Conservation (phyloP, 1,140 invertebrate species). For the Bombus haemorrhoidalis region DNA sequence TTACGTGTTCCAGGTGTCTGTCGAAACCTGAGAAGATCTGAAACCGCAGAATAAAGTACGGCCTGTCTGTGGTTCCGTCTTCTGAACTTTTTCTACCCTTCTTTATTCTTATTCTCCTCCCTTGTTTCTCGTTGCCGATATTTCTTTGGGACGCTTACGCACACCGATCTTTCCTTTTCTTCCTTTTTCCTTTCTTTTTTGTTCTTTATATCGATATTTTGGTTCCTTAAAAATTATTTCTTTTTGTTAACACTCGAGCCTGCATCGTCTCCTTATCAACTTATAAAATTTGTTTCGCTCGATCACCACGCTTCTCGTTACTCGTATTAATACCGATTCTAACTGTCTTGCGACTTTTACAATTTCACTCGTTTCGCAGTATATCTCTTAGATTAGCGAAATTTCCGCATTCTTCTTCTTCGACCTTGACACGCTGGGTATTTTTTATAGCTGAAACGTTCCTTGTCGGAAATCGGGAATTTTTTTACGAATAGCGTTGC, state of each 20-base stretch:
- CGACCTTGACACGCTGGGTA: not conserved
- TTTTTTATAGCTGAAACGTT: not conserved
- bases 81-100: not conserved
- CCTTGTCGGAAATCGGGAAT: constrained; percentile 28
- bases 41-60: not conserved
- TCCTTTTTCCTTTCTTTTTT: no score
- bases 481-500: constrained; percentile 47
- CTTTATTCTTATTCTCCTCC: not conserved
- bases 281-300: not conserved
- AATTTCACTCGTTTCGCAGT: no score
- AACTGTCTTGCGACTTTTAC: no score
- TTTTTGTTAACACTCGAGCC: not conserved
- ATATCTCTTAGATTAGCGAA: no score
- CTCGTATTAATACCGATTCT: no score
- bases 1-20: not conserved
- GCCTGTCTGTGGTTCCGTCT: not conserved
- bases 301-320: not conserved
- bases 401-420: no score
- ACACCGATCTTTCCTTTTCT: not conserved
- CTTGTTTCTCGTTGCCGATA: not conserved
- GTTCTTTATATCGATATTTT: not conserved
- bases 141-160: not conserved
- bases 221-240: not conserved
- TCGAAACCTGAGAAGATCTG: constrained; percentile 6
- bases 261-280: not conserved